Evolutionary conservation across 2,888 invertebrate species (phyloP), one percentile per base, ranked within the genome.

Genomic region (Zelleria hepariella): DNA sequence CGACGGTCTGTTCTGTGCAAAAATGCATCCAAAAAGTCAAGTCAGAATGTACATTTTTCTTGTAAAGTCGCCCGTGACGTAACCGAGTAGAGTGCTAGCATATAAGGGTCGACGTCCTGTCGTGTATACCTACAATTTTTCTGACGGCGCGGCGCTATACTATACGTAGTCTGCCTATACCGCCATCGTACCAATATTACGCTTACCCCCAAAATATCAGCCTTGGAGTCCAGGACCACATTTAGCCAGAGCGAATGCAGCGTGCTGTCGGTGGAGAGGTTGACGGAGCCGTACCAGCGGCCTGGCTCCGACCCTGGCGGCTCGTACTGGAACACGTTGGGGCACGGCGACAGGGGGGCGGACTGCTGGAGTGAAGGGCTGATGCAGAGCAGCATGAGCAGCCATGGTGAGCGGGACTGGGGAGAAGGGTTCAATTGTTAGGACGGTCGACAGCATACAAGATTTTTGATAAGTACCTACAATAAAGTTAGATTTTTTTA

Each of bases 201-300:
- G 68, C 90, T 89, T 70, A 93, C 93, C 70, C 91, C 91, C 53
- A 93, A 75, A 52, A 91, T 82, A 67, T 91, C 89, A n/a, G 91
- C 91, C 60, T 89, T 90, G 58, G 81, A 75, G 65, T 93, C 92
- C 58, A 93, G 70, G 23, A 86, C 86, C 0, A 93, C 77, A 59
- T 90, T 90, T 8, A 93, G 71, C 89, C 91, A 91, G 4, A 92
- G 74, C 0, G 92, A 92, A 59, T 90, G 88, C 1, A 92, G 78
- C 0, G 87, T 90, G 68, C 90, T 91, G 57, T 89, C 86, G 0
- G 91, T 90, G 20, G 86, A 85, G 1, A 92, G 70, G 62, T 89
- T 88, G n/a, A 92, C 80, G 2, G 87, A 88, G 0, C 92, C 93
- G 67, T 91, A 92, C 92, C 92, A 92, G 27, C 90, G 73, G 32